A percentile compares a stretch with the other conserved stretches of the same genome.
phyloP scores from a whole-genome alignment of 2,113 vertebrate species.

The Speoplatyrhinus poulsoni region DNA sequence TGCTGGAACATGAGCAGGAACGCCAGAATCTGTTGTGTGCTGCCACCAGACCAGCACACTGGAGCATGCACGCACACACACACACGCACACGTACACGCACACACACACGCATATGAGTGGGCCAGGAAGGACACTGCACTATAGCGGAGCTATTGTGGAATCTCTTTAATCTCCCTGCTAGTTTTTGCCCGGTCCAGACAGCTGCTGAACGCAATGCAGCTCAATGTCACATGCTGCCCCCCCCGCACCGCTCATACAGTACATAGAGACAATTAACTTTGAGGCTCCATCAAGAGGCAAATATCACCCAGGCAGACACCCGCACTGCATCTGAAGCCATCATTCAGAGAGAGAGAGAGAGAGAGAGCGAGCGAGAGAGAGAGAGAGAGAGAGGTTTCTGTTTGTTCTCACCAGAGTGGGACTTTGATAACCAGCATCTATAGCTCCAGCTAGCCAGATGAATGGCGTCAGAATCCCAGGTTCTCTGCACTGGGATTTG shows the following conservation, averaged over 20 bases:
- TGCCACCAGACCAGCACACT: slow-evolving; percentile 32
- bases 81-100: slow-evolving; percentile 7
- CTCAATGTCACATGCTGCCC: slow-evolving; percentile 10
- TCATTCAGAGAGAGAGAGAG: background rate
- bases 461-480: slow-evolving; percentile 15
- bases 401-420: no score
- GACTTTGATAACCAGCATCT: no score
- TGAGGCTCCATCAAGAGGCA: slow-evolving; percentile 6
- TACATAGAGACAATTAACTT: slow-evolving; percentile 16
- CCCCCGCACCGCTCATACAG: slow-evolving; percentile 3
- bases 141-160: slow-evolving; percentile 5
- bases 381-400: no score
- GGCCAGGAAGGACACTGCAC: background rate
- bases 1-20: slow-evolving; percentile 70
- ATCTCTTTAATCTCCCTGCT: background rate
- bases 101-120: background rate
- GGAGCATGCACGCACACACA: slow-evolving; percentile 20
- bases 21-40: slow-evolving; percentile 64
- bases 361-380: no score
- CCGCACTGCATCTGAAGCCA: background rate
- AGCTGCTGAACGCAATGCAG: slow-evolving; percentile 20
- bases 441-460: slow-evolving; percentile 2
- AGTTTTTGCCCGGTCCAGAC: slow-evolving; percentile 9
- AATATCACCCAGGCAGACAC: background rate
- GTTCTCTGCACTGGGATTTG: slow-evolving; percentile 20